Evolutionary conservation across 2,888 invertebrate species (phyloP), one percentile per base, ranked within the genome.

Genomic region (Drosophila kokeensis): DNA sequence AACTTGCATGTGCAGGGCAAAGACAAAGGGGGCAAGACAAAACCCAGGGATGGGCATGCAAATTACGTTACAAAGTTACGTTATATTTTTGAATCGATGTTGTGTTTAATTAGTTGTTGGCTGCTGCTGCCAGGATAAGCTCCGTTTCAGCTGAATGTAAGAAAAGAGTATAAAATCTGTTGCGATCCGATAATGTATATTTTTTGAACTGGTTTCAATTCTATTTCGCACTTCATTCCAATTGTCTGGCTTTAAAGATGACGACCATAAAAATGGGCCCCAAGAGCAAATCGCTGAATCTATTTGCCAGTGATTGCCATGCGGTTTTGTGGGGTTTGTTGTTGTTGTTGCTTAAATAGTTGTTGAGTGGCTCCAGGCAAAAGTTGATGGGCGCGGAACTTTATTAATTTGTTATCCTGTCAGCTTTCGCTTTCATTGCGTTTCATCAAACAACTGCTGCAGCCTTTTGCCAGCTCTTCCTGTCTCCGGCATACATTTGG

Each of bases 371-470:
- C 64, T 52, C 45, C 57, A 36, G 67, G 66, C 54, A 62, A 55
- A 77, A 82, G 71, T 81, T 78, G 70, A 74, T 71, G 69, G 53
- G 67, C 59, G 82, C 60, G 76, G 69, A 86, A 89, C 83, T 87
- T 86, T 85, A 87, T 87, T 89, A 86, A 86, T 86, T 89, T 86
- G 88, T 83, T 89, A 82, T 74, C 73, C 88, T 85, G 86, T 89
- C 89, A 79, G 81, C 87, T 82, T 81, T 70, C 74, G 78, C 76
- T 80, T 73, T 83, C 77, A 76, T 73, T 76, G 76, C 68, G 67
- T 76, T 78, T 76, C 67, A 78, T 80, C 80, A 66, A 80, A 63
- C 73, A 76, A 76, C 64, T 68, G 67, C 64, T 54, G 58, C 55
- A 62, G 59, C 58, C 60, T 38, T 61, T 68, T 49, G 45, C 4